Evolutionary conservation across 1,140 invertebrate species (phyloP).

Genomic region (Atta cephalotes): DNA sequence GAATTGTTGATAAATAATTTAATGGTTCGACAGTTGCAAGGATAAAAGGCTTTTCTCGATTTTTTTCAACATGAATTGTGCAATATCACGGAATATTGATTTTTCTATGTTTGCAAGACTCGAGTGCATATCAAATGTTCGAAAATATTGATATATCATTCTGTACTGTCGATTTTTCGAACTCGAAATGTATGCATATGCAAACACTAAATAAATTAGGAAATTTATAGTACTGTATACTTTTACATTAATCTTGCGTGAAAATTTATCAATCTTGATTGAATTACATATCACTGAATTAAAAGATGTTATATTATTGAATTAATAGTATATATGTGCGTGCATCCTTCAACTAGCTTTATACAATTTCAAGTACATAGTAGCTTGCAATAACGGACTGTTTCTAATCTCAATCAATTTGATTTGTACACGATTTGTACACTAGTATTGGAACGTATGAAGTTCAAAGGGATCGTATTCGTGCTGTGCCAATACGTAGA

Average conservation of each 20-base stretch:
- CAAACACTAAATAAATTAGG: background rate
- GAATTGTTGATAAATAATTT: slow-evolving; percentile 16
- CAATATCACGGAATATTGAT: background rate
- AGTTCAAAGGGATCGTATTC: slow-evolving; percentile 59
- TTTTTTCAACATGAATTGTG: background rate
- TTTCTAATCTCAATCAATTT: slow-evolving; percentile 72
- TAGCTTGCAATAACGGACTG: slow-evolving; percentile 69
- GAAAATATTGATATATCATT: slow-evolving; percentile 5
- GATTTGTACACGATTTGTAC: slow-evolving; percentile 47
- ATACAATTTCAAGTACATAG: slow-evolving; percentile 70
- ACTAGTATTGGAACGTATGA: slow-evolving; percentile 59
- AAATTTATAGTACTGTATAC: background rate
- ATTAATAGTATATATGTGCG: background rate
- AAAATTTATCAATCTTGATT: background rate
- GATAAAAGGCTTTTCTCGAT: background rate
- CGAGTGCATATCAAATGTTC: background rate
- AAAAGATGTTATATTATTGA: no score
- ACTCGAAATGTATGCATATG: no score
- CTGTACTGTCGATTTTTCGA: background rate
- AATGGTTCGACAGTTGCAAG: background rate
- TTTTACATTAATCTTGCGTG: background rate
- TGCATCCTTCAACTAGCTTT: slow-evolving; percentile 37
- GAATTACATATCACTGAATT: background rate
- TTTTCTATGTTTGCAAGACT: slow-evolving; percentile 2
- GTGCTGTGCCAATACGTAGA: slow-evolving; percentile 49